Evolutionary conservation across 2,888 invertebrate genomes (phyloP), one percentile per base, ranked within the genome.

Genomic region (Molanna angustata): DNA sequence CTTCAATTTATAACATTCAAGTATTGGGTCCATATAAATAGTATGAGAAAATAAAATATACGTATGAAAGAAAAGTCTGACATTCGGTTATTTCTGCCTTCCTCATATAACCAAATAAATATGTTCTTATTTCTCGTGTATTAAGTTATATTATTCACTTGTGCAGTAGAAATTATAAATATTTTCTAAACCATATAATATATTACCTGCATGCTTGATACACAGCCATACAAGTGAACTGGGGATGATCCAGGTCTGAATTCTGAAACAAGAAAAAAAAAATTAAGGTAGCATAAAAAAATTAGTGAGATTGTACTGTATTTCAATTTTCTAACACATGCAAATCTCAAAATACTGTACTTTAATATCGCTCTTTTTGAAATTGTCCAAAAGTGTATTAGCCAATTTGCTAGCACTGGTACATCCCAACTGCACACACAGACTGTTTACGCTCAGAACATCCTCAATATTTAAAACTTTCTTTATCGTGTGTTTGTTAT

Each of bases 201-300:
- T 33, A 33, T 32, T 66, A 80, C 77, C 80, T 82, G 68, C 84
- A 82, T 18, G 84, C 82, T 58, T 82, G 80, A 63, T 74, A 80
- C 0, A 84, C 80, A 1, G 84, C 80, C 74, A 82, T 82, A 41
- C 82, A 78, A 1, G 78, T 73, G 68, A 84, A 85, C 60, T 85
- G 85, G 0, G 84, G 84, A 62, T 85, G 77, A 42, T 69, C 72
- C 16, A 80, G 63, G 63, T 85, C 80, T 17, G 76, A 64, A 56
- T 73, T 72, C 69, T 79, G 65, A 48, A 73, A 72, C 47, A 41
- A 60, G 2, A 32, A 53, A 13, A 14, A 20, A n/a, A n/a, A n/a
- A n/a, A n/a, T n/a, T n/a, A n/a, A n/a, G n/a, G n/a, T n/a, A n/a
- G n/a, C n/a, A n/a, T n/a, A n/a, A n/a, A n/a, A n/a, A n/a, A n/a